Conservation (phyloP, 2,888 invertebrate genomes). For the Epistrophella euchroma region DNA sequence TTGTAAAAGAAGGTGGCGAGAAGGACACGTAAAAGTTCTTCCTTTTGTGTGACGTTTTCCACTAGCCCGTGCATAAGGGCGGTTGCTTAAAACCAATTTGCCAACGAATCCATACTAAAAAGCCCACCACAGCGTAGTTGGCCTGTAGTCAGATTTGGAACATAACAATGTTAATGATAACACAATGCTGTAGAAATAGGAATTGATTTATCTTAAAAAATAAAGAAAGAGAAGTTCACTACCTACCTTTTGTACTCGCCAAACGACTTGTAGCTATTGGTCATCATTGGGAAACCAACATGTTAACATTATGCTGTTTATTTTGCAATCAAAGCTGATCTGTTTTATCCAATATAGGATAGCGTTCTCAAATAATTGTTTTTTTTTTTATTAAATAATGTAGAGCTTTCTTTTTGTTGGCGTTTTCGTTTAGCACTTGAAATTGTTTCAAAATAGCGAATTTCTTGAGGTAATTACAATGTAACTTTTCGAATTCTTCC, state of each 20-base stretch:
- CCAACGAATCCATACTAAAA: too few relatives aligned
- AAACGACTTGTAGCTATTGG: conserved; percentile 85
- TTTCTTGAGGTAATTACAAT: too few relatives aligned
- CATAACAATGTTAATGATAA: too few relatives aligned
- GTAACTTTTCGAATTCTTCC: conserved; percentile 54
- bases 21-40: too few relatives aligned
- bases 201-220: background rate
- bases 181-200: conserved; percentile 78
- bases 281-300: conserved; percentile 85
- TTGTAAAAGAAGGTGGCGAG: too few relatives aligned
- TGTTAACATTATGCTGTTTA: conserved; percentile 83
- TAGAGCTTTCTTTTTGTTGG: conserved; percentile 77
- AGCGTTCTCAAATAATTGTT: conserved; percentile 54
- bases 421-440: conserved; percentile 77
- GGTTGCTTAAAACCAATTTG: too few relatives aligned
- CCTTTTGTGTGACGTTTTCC: too few relatives aligned
- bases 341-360: conserved; percentile 78
- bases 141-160: too few relatives aligned
- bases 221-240: background rate
- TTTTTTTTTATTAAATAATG: conserved; percentile 78
- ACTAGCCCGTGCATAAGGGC: too few relatives aligned
- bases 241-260: conserved; percentile 86
- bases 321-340: conserved; percentile 88
- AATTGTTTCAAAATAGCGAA: too few relatives aligned
- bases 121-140: too few relatives aligned